Base-by-base conservation (phyloP, 2,797 vertebrate species). In the Rachycentron canadum region DNA sequence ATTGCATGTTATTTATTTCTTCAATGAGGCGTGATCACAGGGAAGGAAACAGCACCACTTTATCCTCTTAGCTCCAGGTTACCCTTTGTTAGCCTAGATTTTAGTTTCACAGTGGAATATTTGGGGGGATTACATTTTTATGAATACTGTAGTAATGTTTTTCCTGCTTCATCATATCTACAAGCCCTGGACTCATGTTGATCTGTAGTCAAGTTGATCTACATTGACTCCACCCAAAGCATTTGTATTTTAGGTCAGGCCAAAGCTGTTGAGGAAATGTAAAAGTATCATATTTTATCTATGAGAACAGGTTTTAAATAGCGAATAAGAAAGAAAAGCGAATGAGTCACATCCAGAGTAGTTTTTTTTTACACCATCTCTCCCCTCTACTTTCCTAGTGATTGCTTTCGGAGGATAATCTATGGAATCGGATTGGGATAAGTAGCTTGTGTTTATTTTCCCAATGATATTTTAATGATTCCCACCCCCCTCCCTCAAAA, bases 361-460 rank as follows among this genome's bases (percentile, higher is more conserved):
- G 82, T 59, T 78, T 86, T 59, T 78, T 86, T 85, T 83, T 17
- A 80, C 34, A 1, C 63, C 52, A 49, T 61, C 79, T 69, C 17
- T 67, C 52, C 50, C 45, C 43, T 72, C 69, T 52, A 62, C 67
- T 88, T 80, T 86, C 32, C 67, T 57, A 36, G 73, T 36, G 69
- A 87, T 89, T 84, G 76, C 83, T 91, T 91, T 89, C 36, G 2
- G 76, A 75, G 82, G 91, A 91, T 94, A 91, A 93, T 91, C 91
- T 91, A 86, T 87, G 66, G 85, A 92, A 93, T 93, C 87, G 88
- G 91, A 93, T 93, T 92, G 86, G 81, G 76, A 80, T 93, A 93
- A 94, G 92, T 76, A 92, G 91, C 91, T 93, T 92, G 91, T 92
- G 83, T 92, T 93, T 93, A 92, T 93, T 92, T 91, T 85, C 85